These are phyloP conservation scores for Dasypus novemcinctus DNA, from an alignment of 2,113 vertebrate species.

Conservation along the genomic window DNA sequence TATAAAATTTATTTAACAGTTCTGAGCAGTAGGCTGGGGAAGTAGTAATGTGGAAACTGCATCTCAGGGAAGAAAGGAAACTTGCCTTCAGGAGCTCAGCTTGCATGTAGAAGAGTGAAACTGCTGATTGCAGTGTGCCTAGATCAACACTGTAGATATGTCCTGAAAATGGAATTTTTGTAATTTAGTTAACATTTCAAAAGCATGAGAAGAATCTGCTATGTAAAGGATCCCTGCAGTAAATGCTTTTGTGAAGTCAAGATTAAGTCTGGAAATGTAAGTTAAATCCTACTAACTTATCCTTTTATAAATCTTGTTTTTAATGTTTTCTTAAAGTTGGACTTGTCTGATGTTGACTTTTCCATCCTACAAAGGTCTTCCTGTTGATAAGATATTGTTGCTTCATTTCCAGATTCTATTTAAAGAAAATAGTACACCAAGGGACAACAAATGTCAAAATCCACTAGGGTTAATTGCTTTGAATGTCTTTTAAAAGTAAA, in stretches of 20 bases:
- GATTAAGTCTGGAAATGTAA: constrained; percentile 53
- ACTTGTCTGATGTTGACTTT: constrained; percentile 52
- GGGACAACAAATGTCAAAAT: constrained; percentile 70
- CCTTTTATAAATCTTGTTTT: constrained; percentile 55
- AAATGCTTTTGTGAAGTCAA: constrained; percentile 45
- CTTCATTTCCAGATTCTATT: constrained; percentile 67
- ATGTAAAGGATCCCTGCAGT: constrained; percentile 26
- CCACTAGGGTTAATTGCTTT: constrained; percentile 63
- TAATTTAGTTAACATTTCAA: constrained; percentile 64
- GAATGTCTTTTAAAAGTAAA: constrained; percentile 65
- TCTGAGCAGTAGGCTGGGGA: neutral
- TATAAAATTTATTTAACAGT: neutral
- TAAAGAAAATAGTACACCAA: constrained; percentile 52
- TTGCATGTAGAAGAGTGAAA: neutral
- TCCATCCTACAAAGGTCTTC: constrained; percentile 53
- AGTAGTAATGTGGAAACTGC: neutral
- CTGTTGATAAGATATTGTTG: constrained; percentile 59
- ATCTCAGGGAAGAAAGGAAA: neutral
- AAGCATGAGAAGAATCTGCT: neutral
- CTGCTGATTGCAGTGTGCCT: neutral
- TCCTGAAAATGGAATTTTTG: neutral
- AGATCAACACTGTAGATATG: neutral
- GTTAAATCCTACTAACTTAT: constrained; percentile 42
- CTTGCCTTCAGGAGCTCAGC: neutral
- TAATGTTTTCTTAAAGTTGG: constrained; percentile 24